Base-by-base conservation (phyloP, 2,888 invertebrate genomes). In the Heliconius charithonia region DNA sequence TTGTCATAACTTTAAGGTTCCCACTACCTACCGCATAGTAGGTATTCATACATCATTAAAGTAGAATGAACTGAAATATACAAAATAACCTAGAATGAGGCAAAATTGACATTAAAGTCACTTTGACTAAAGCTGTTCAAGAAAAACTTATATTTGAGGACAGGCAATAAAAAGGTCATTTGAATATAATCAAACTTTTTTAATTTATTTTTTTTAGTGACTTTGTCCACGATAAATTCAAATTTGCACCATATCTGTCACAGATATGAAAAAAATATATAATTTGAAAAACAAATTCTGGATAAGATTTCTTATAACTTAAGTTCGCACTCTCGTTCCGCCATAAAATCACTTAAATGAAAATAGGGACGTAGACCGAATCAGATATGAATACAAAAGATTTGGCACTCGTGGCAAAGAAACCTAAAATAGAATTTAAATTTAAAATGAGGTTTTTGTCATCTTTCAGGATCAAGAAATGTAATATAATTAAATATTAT, bases 151-250 rank as follows among this genome's bases (percentile, higher is more conserved):
- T 45, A 45, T 69, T 25, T 41, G 16, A 69, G 27, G 63, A 63
- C 27, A 63, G 25, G 19, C 69, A 25, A 69, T 69, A 69, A 69
- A 69, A 69, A 69, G 69, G 69, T 69, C 13, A 45, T 69, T 25
- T 45, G 41, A 69, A 25, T 41, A 69, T 41, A 69, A 69, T 41
- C 41, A 45, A 69, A 69, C 69, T 69, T 69, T 69, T 69, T 69
- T 69, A 69, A 69, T 69, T 19, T 25, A 41, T 25, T 69, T 45
- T 3, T 67, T 69, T 69, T 45, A 3, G 69, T 45, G 41, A 27
- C 41, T 45, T 69, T 37, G 69, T 45, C 16, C 25, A 41, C 25
- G 3, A 69, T 69, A 25, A 16, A 67, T 45, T 25, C 16, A 25
- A 25, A 69, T 45, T 25, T 37, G 37, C 67, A 22, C n/a, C 25